These are phyloP conservation scores for Drosophila nasuta DNA, from an alignment of 1,140 invertebrate species.

Conservation along the genomic window DNA sequence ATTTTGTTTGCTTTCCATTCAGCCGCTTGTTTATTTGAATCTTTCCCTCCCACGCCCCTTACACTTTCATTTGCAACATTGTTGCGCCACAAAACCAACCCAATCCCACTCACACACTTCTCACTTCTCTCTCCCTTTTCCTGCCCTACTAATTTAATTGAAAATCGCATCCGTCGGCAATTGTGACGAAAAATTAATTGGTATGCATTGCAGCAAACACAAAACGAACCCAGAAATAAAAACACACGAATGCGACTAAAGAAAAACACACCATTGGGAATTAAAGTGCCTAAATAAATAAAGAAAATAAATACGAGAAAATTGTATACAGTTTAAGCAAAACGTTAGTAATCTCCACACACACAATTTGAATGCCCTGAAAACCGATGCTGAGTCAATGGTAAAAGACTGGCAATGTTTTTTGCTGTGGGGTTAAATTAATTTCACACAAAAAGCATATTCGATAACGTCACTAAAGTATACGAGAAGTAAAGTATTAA, in stretches of 20 bases:
- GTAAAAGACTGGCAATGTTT: neutral
- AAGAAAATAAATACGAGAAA: constrained; percentile 9
- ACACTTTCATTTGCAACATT: constrained; percentile 9
- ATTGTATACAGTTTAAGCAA: constrained; percentile 15
- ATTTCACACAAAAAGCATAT: neutral
- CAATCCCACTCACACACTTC: neutral
- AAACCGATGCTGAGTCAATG: neutral
- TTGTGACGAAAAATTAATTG: constrained; percentile 59
- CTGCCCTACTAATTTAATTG: constrained; percentile 64
- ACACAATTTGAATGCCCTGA: constrained; percentile 11
- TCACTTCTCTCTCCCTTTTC: neutral
- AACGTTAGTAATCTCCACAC: constrained; percentile 12
- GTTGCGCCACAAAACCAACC: neutral
- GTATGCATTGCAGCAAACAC: constrained; percentile 41
- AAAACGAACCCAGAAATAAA: constrained; percentile 34
- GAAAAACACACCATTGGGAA: constrained; percentile 42
- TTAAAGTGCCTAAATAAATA: constrained; percentile 39
- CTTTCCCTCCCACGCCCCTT: neutral
- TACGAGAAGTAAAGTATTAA: no score
- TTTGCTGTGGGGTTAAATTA: neutral
- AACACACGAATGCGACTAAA: constrained; percentile 34
- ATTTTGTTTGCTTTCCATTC: constrained; percentile 54
- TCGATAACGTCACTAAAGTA: no score
- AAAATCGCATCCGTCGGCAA: constrained; percentile 33
- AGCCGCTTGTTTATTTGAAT: constrained; percentile 41